A percentile compares a stretch with the other conserved stretches of the same genome.
Evolutionary conservation across 1,140 invertebrate genomes (phyloP).

Genomic region (Rhizoglyphus robini): DNA sequence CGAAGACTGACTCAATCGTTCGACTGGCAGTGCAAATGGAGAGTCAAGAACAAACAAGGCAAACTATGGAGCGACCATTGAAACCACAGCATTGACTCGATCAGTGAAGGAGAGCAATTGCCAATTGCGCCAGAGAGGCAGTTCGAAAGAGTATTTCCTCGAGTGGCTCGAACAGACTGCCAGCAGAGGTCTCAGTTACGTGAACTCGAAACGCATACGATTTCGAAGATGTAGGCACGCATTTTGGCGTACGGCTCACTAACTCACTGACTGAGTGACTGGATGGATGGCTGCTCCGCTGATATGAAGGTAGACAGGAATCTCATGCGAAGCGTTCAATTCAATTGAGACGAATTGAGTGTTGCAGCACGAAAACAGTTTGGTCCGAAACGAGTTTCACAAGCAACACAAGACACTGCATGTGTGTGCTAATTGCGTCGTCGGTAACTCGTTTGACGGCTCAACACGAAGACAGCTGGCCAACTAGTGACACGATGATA

Average conservation of each 20-base stretch:
- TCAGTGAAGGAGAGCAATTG: neutral
- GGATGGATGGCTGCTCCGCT: neutral
- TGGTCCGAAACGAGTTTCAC: constrained; percentile 1
- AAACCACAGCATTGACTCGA: neutral
- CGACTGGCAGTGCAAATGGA: neutral
- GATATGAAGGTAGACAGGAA: constrained; percentile 9
- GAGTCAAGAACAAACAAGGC: neutral
- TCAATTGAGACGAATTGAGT: neutral
- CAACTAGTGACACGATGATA: neutral
- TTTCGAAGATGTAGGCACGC: constrained; percentile 5
- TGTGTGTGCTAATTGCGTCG: neutral
- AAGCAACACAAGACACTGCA: neutral
- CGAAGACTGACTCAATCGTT: too few relatives aligned
- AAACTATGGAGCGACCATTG: neutral
- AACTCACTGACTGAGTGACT: neutral
- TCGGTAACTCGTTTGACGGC: constrained; percentile 8
- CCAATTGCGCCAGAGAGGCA: neutral
- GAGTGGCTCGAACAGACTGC: neutral
- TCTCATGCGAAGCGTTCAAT: neutral
- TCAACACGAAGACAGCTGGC: neutral
- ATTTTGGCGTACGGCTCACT: neutral
- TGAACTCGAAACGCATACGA: neutral
- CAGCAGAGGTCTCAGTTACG: too few relatives aligned
- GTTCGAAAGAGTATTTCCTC: constrained; percentile 1
- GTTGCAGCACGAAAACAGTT: neutral